Evolutionary conservation across 1,140 invertebrate species (phyloP).

Genomic region (Parapsyche elsis): DNA sequence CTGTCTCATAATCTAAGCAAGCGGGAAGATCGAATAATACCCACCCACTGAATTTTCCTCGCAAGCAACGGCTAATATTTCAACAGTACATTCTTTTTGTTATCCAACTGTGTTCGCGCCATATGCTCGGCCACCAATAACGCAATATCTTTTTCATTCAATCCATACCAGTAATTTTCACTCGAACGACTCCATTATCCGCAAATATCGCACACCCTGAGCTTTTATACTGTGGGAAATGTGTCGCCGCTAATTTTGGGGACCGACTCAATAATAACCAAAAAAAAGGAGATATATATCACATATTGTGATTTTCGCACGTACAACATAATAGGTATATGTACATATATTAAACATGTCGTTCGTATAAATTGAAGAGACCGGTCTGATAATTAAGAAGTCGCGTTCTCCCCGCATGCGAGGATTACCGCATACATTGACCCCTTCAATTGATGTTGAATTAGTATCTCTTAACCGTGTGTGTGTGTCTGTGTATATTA

Average conservation of each 20-base stretch:
- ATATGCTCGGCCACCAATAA: constrained; percentile 31
- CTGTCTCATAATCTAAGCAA: too few relatives aligned
- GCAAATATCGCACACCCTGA: neutral
- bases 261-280: too few relatives aligned
- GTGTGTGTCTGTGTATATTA: neutral
- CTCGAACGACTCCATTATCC: constrained; percentile 25
- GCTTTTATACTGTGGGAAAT: neutral
- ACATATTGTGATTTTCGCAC: too few relatives aligned
- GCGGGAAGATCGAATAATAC: too few relatives aligned
- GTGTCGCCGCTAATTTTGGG: neutral
- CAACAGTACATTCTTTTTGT: constrained; percentile 4
- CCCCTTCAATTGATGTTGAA: constrained; percentile 20
- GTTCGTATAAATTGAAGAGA: too few relatives aligned
- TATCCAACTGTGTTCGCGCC: neutral
- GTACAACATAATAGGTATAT: too few relatives aligned
- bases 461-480: neutral
- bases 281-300: too few relatives aligned
- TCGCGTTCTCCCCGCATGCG: constrained; percentile 12
- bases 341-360: too few relatives aligned
- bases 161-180: constrained; percentile 24
- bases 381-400: neutral
- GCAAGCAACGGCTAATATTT: neutral
- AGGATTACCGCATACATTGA: constrained; percentile 24
- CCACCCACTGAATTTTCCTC: neutral
- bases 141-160: constrained; percentile 16